Evolutionary conservation across 2,113 vertebrate species (phyloP).

Genomic region (Suricata suricatta): DNA sequence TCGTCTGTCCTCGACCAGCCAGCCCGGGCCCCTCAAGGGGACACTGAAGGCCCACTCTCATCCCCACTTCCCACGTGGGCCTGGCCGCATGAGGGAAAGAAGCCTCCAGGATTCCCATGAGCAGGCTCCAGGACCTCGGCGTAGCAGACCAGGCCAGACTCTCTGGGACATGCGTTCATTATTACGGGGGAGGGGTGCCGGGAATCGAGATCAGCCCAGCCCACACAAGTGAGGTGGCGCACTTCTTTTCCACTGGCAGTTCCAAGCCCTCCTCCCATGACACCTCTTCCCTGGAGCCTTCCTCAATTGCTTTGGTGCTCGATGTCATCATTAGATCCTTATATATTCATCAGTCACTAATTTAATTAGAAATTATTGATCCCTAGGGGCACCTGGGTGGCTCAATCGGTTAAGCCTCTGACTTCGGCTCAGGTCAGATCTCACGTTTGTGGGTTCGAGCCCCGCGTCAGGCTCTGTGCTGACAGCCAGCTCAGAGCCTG

Average conservation of each 20-base stretch:
- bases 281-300: neutral
- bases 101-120: neutral
- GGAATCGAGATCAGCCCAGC: too few species aligned
- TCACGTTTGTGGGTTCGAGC: too few species aligned
- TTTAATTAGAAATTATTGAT: neutral
- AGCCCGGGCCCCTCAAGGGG: neutral
- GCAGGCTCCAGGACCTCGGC: neutral
- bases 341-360: neutral
- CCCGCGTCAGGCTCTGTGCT: too few species aligned
- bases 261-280: neutral
- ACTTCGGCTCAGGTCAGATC: too few species aligned
- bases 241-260: neutral
- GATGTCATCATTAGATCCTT: neutral
- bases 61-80: neutral
- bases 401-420: too few species aligned
- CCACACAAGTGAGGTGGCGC: accelerated
- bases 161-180: neutral
- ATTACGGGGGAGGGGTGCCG: too few species aligned
- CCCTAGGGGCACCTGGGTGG: neutral
- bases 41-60: neutral
- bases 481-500: too few species aligned
- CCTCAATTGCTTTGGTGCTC: neutral
- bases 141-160: neutral
- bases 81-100: neutral
- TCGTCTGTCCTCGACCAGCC: accelerated